phyloP scores from a whole-genome alignment of 2,888 invertebrate species.

The Arctia plantaginis region DNA sequence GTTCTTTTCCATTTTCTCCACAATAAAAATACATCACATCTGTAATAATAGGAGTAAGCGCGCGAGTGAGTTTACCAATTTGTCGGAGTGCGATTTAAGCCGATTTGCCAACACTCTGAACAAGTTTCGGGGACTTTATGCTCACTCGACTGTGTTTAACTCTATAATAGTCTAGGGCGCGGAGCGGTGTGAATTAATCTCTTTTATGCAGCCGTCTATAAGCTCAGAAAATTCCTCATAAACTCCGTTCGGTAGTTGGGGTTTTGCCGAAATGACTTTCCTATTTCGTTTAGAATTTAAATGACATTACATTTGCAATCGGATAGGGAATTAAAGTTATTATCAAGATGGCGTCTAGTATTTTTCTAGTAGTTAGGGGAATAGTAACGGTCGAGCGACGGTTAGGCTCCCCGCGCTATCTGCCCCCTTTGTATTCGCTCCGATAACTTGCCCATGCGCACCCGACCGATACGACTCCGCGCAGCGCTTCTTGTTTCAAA shows the following conservation, averaged over 20 bases:
- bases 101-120: slow-evolving; percentile 68
- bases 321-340: slow-evolving; percentile 61
- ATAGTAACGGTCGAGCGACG: slow-evolving; percentile 85
- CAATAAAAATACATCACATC: slow-evolving; percentile 52
- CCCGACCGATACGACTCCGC: slow-evolving; percentile 83
- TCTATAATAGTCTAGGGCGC: slow-evolving; percentile 71
- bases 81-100: slow-evolving; percentile 70
- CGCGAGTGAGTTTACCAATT: slow-evolving; percentile 62
- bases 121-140: slow-evolving; percentile 70
- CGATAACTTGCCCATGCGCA: slow-evolving; percentile 86
- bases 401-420: slow-evolving; percentile 86
- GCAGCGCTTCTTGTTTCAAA: slow-evolving; percentile 81
- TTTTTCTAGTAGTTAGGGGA: slow-evolving; percentile 85
- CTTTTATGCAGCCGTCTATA: slow-evolving; percentile 66
- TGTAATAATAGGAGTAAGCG: slow-evolving; percentile 46
- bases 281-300: slow-evolving; percentile 70
- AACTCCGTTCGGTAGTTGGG: slow-evolving; percentile 52
- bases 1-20: slow-evolving; percentile 66
- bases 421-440: slow-evolving; percentile 86
- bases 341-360: slow-evolving; percentile 82
- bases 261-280: slow-evolving; percentile 68
- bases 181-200: slow-evolving; percentile 70
- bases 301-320: slow-evolving; percentile 68
- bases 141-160: slow-evolving; percentile 63
- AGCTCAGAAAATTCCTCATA: slow-evolving; percentile 64